These are phyloP conservation scores for Bufotes viridis DNA, from an alignment of 2,797 vertebrate species.

Conservation along the genomic window DNA sequence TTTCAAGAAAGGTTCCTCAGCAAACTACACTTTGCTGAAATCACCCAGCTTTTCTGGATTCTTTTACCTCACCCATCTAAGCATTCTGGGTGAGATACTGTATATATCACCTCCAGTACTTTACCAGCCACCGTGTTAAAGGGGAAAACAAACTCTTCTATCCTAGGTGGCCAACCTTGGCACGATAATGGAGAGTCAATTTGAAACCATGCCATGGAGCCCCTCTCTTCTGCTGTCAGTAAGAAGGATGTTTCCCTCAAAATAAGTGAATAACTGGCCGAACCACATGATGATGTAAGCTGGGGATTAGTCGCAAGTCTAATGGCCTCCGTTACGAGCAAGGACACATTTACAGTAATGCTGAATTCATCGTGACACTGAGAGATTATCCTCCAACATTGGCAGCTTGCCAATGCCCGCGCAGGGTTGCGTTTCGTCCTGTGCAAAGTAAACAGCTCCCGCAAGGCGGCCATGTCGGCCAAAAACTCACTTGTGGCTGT, in stretches of 20 bases:
- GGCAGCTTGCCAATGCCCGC: constrained; percentile 19
- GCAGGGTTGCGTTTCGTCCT: background rate
- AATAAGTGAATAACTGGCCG: constrained; percentile 27
- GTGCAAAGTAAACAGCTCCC: background rate
- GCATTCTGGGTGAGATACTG: too few species aligned
- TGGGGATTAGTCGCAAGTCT: constrained; percentile 23
- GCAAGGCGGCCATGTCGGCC: too few species aligned
- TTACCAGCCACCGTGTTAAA: too few species aligned
- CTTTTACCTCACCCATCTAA: too few species aligned
- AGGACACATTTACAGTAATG: constrained; percentile 37
- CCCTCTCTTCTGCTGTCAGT: background rate
- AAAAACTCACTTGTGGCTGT: too few species aligned
- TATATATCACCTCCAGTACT: too few species aligned
- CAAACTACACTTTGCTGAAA: too few species aligned
- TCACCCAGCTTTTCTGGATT: too few species aligned
- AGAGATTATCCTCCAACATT: constrained; percentile 28
- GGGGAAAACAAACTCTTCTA: background rate
- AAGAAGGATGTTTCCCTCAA: background rate
- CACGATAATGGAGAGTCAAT: background rate
- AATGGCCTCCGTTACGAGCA: constrained; percentile 12
- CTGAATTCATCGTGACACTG: constrained; percentile 16
- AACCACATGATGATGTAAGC: constrained; percentile 25
- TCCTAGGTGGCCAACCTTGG: background rate
- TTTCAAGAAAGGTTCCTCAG: too few species aligned
- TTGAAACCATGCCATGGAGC: background rate